Percentiles rank a stretch among this genome's conserved stretches.
Conservation (phyloP, 2,113 vertebrate species). For the Chaetodon trifascialis region DNA sequence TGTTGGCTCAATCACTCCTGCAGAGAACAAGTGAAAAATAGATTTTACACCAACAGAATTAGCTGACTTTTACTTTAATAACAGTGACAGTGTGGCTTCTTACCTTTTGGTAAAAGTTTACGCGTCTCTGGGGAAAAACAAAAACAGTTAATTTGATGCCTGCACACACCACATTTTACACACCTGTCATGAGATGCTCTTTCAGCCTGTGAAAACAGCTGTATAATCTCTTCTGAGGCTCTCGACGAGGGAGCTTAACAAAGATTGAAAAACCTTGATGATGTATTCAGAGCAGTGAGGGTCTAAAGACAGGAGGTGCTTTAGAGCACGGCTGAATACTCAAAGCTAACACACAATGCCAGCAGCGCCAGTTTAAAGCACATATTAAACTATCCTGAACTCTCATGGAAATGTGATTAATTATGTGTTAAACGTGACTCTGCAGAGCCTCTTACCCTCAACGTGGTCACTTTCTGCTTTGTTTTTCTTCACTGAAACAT, state of each 20-base stretch:
- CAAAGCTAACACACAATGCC: neutral
- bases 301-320: neutral
- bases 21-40: neutral
- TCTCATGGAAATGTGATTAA: neutral
- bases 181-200: neutral
- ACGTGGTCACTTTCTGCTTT: neutral
- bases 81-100: accelerated
- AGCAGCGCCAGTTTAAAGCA: neutral
- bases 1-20: neutral
- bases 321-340: neutral
- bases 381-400: no score
- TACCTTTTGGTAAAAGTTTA: neutral
- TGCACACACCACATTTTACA: neutral
- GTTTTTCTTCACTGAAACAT: neutral
- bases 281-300: no score
- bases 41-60: neutral
- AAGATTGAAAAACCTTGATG: no score
- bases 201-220: neutral
- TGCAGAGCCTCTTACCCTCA: slow-evolving; percentile 38
- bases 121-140: neutral
- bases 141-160: neutral
- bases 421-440: neutral
- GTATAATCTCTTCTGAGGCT: no score
- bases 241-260: no score
- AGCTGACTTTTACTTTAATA: neutral